Evolutionary conservation across 2,888 invertebrate genomes (phyloP).

Genomic region (Lysandra coridon): DNA sequence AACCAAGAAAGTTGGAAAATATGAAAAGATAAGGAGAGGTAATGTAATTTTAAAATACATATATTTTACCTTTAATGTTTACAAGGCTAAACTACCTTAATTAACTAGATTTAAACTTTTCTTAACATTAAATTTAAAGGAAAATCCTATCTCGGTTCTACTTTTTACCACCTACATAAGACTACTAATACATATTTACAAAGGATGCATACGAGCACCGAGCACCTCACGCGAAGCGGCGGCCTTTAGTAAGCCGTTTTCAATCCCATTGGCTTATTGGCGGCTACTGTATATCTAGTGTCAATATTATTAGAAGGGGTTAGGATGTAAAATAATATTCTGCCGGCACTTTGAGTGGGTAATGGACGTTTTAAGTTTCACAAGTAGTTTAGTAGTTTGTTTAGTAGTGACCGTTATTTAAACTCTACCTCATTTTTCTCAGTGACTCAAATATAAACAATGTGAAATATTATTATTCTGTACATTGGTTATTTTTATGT

Average conservation of each 20-base stretch:
- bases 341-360: constrained; percentile 15
- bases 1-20: constrained; percentile 18
- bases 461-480: background rate
- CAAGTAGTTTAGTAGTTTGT: background rate
- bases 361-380: constrained; percentile 14
- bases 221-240: constrained; percentile 12
- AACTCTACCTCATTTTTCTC: background rate
- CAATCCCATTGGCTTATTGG: constrained; percentile 15
- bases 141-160: background rate
- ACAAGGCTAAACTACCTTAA: background rate
- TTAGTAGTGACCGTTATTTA: background rate
- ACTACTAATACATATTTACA: constrained; percentile 3
- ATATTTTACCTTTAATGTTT: background rate
- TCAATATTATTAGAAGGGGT: constrained; percentile 17
- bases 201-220: constrained; percentile 3
- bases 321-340: constrained; percentile 19
- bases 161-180: background rate
- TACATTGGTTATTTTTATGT: no score
- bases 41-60: background rate
- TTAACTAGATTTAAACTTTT: background rate
- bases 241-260: constrained; percentile 13
- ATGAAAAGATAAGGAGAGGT: background rate
- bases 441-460: background rate
- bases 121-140: no score
- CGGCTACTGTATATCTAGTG: constrained; percentile 19